Evolutionary conservation across 2,113 vertebrate genomes (phyloP).

Genomic region (Petromus typicus): DNA sequence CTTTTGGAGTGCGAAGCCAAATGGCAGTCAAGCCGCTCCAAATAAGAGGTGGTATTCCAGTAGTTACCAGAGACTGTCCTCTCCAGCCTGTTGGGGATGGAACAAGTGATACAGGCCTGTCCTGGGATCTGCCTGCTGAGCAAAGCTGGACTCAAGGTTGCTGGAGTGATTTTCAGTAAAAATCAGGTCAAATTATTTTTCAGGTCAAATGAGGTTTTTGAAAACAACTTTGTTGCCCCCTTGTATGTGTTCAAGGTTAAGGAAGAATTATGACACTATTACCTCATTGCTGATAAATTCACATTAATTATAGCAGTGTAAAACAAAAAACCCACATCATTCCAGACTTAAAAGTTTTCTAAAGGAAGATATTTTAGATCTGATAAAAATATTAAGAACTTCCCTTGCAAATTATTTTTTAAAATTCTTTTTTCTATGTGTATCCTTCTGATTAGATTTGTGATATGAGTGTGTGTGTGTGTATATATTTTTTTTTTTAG

Average conservation of each 20-base stretch:
- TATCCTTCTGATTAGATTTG: slow-evolving; percentile 37
- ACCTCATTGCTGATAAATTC: slow-evolving; percentile 1
- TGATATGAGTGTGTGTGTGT: background rate
- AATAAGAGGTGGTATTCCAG: slow-evolving; percentile 32
- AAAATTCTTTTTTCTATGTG: background rate
- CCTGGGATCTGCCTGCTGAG: background rate
- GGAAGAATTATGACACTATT: slow-evolving; percentile 54
- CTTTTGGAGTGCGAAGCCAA: slow-evolving; percentile 67
- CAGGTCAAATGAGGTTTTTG: slow-evolving; percentile 30
- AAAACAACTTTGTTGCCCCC: slow-evolving; percentile 40
- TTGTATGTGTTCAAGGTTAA: slow-evolving; percentile 6
- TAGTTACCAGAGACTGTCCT: slow-evolving; percentile 39
- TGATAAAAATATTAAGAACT: slow-evolving; percentile 35
- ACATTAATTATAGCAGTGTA: slow-evolving; percentile 13
- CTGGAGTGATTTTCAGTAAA: slow-evolving; percentile 41
- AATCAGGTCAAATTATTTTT: slow-evolving; percentile 51
- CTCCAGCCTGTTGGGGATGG: slow-evolving; percentile 43
- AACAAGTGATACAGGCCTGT: slow-evolving; percentile 23
- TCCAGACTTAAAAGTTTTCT: slow-evolving; percentile 60
- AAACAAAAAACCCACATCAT: background rate
- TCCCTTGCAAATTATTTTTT: slow-evolving; percentile 54
- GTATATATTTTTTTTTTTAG: background rate
- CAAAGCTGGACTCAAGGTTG: slow-evolving; percentile 44
- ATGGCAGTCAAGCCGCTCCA: background rate
- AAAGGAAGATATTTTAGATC: slow-evolving; percentile 56